These are phyloP conservation scores for Ia io DNA, from an alignment of 2,113 vertebrate genomes.

Conservation along the genomic window DNA sequence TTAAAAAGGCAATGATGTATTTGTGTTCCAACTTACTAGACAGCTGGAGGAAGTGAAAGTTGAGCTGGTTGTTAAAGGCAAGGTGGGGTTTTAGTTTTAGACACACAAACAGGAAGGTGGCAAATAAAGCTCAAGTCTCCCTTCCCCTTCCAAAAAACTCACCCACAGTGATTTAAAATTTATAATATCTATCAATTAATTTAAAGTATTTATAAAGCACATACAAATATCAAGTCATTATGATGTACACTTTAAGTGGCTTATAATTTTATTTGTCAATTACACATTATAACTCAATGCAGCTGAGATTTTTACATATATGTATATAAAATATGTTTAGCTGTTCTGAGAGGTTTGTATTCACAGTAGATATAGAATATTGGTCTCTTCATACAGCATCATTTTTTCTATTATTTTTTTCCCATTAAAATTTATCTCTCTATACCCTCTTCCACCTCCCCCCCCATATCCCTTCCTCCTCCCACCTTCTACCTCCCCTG, in stretches of 20 bases:
- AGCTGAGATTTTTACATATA: not conserved
- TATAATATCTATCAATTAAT: not conserved
- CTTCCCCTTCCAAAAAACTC: not conserved
- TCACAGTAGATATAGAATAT: not conserved
- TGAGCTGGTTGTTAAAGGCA: not conserved
- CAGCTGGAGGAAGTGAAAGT: not conserved
- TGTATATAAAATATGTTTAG: not conserved
- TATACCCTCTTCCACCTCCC: too few species aligned
- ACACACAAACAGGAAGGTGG: not conserved
- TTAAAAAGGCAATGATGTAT: not conserved
- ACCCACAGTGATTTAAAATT: not conserved
- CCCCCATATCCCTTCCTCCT: not conserved
- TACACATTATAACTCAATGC: not conserved
- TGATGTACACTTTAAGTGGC: not conserved
- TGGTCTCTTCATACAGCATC: not conserved
- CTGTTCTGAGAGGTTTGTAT: not conserved
- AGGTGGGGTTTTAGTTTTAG: not conserved
- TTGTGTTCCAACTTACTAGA: not conserved
- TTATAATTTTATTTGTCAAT: not conserved
- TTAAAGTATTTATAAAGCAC: not conserved
- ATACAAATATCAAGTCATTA: not conserved
- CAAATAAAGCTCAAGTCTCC: not conserved
- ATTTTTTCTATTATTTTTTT: too few species aligned
- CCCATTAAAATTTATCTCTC: too few species aligned
- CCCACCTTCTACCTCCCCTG: too few species aligned